Percentiles rank a stretch among this genome's conserved stretches.
These are phyloP conservation scores for Hippocampus mohnikei DNA, from an alignment of 2,113 vertebrate species.

Conservation along the genomic window DNA sequence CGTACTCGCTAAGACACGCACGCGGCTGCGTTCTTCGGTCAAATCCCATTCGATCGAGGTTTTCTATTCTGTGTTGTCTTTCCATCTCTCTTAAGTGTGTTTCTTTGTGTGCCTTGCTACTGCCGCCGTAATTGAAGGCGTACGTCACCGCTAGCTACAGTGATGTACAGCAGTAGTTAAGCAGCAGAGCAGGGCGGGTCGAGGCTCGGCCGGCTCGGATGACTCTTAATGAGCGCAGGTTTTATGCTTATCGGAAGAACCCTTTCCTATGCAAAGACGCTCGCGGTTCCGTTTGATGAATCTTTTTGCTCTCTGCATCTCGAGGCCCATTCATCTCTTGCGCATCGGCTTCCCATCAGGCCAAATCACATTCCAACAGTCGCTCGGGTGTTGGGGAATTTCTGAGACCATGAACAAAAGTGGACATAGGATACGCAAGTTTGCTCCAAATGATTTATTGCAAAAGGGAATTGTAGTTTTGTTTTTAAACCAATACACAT, in stretches of 20 bases:
- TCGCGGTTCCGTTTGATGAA: slow-evolving; percentile 18
- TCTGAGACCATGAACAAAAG: neutral
- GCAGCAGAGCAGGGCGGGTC: slow-evolving; percentile 31
- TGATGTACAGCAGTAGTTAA: slow-evolving; percentile 63
- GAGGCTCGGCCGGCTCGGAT: slow-evolving; percentile 29
- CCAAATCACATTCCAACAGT: neutral
- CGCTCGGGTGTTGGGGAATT: neutral
- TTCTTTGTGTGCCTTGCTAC: slow-evolving; percentile 26
- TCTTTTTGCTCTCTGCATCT: slow-evolving; percentile 42
- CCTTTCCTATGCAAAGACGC: slow-evolving; percentile 18
- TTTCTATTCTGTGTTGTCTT: slow-evolving; percentile 29
- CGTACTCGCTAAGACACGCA: slow-evolving; percentile 5
- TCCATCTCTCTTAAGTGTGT: slow-evolving; percentile 42
- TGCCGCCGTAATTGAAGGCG: slow-evolving; percentile 66
- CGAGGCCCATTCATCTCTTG: slow-evolving; percentile 34
- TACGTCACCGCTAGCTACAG: slow-evolving; percentile 57
- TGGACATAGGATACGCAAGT: neutral
- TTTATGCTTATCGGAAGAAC: slow-evolving; percentile 41
- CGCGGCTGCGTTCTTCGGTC: slow-evolving; percentile 42
- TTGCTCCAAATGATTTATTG: no score
- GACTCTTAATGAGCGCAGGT: slow-evolving; percentile 49
- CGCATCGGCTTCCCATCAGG: slow-evolving; percentile 32
- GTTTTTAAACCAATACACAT: neutral
- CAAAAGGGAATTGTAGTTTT: neutral
- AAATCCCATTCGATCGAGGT: slow-evolving; percentile 44